These are phyloP conservation scores for Pyrrhia umbra DNA, from an alignment of 2,888 invertebrate genomes.

Conservation along the genomic window DNA sequence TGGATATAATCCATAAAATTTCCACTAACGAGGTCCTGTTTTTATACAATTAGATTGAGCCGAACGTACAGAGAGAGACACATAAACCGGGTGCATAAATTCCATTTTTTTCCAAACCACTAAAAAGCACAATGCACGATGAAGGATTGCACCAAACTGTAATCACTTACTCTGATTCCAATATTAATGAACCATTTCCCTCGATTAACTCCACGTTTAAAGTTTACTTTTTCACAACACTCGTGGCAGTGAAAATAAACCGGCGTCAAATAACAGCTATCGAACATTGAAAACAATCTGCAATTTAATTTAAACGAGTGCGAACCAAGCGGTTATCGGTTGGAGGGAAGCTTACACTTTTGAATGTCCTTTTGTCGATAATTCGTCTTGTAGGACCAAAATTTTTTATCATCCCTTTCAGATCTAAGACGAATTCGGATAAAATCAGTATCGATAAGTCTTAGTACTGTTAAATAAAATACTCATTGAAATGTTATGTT, in stretches of 20 bases:
- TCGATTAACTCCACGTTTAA: constrained; percentile 53
- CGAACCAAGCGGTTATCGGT: constrained; percentile 65
- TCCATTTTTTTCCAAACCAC: too few species aligned
- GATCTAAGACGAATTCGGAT: not conserved
- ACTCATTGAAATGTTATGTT: too few species aligned
- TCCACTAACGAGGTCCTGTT: not conserved
- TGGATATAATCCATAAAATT: not conserved
- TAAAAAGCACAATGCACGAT: constrained; percentile 32
- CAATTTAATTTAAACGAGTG: constrained; percentile 64
- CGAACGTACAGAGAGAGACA: not conserved
- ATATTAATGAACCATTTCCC: constrained; percentile 39
- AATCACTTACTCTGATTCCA: constrained; percentile 28
- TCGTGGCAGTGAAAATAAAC: constrained; percentile 36
- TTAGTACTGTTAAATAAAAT: too few species aligned
- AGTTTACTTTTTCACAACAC: constrained; percentile 51
- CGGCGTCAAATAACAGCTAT: constrained; percentile 50
- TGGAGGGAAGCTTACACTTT: constrained; percentile 68
- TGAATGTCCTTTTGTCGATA: constrained; percentile 40
- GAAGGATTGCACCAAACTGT: constrained; percentile 32
- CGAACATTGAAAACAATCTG: constrained; percentile 63
- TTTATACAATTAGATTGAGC: not conserved
- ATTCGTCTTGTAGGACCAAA: not conserved
- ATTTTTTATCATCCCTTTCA: not conserved
- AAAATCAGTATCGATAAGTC: too few species aligned
- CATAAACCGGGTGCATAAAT: not conserved